phyloP scores from a whole-genome alignment of 53 echinoderm and acorn worm genomes.

The Astropecten irregularis region DNA sequence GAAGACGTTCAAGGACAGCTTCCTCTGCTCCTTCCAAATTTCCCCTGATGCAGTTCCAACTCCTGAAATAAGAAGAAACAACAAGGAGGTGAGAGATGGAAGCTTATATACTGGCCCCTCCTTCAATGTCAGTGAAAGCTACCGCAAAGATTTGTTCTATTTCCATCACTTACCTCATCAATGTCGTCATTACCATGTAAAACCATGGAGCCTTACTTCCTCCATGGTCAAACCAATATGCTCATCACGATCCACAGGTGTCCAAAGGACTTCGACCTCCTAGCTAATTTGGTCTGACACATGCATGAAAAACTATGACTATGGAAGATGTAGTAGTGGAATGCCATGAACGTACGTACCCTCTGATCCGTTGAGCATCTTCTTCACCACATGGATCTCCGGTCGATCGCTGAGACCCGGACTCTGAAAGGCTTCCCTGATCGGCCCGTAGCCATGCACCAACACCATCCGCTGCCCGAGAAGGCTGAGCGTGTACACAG shows the following conservation, averaged over 20 bases:
- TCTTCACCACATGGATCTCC: neutral
- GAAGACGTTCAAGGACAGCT: conserved; percentile 32
- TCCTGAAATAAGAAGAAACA: neutral
- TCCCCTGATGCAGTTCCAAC: conserved; percentile 17
- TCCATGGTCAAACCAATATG: too few relatives aligned
- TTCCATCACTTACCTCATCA: neutral
- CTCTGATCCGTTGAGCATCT: conserved; percentile 17
- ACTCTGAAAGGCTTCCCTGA: conserved; percentile 30
- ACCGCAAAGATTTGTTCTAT: too few relatives aligned
- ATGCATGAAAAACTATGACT: neutral
- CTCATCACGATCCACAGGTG: too few relatives aligned
- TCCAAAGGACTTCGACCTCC: neutral
- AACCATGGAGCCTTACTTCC: neutral
- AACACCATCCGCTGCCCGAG: conserved; percentile 21
- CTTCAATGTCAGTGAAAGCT: too few relatives aligned
- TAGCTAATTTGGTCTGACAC: neutral
- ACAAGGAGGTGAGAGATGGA: too few relatives aligned
- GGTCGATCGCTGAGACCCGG: conserved; percentile 27
- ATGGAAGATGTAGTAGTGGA: neutral
- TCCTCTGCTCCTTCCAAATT: conserved; percentile 54
- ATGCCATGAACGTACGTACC: neutral
- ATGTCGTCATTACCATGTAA: neutral
- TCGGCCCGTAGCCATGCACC: conserved; percentile 4
- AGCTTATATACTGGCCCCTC: too few relatives aligned
- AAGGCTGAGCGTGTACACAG: conserved; percentile 6